Conservation (phyloP, 37 sponge, comb jelly and placozoan species). For the Oscarella lobularis region DNA sequence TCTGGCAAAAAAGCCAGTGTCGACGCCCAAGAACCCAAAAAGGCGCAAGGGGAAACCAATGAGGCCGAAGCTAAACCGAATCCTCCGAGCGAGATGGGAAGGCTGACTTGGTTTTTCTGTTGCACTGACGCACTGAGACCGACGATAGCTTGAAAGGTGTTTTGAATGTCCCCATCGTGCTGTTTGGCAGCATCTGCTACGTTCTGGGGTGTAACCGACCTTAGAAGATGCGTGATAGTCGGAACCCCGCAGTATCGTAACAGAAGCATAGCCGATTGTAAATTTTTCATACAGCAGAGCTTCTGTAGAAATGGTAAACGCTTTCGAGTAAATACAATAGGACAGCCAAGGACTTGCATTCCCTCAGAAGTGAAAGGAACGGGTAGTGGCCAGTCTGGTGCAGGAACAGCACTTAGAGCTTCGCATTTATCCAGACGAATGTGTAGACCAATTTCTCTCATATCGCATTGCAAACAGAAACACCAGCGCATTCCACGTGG, state of each 20-base stretch:
- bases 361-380: too few species aligned
- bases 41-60: background rate
- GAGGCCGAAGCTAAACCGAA: background rate
- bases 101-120: background rate
- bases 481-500: too few species aligned
- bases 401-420: too few species aligned
- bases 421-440: too few species aligned
- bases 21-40: background rate
- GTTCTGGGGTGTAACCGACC: background rate
- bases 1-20: background rate
- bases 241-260: background rate
- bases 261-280: background rate
- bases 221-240: background rate
- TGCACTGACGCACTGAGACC: background rate
- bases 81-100: background rate
- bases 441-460: too few species aligned
- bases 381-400: too few species aligned
- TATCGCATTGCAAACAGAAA: too few species aligned
- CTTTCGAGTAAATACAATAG: too few species aligned
- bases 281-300: too few species aligned
- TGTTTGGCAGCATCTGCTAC: background rate
- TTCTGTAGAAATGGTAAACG: too few species aligned
- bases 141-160: background rate
- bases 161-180: background rate
- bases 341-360: too few species aligned